These are phyloP conservation scores for Larimichthys crocea DNA, from an alignment of 2,113 vertebrate species.

Conservation along the genomic window DNA sequence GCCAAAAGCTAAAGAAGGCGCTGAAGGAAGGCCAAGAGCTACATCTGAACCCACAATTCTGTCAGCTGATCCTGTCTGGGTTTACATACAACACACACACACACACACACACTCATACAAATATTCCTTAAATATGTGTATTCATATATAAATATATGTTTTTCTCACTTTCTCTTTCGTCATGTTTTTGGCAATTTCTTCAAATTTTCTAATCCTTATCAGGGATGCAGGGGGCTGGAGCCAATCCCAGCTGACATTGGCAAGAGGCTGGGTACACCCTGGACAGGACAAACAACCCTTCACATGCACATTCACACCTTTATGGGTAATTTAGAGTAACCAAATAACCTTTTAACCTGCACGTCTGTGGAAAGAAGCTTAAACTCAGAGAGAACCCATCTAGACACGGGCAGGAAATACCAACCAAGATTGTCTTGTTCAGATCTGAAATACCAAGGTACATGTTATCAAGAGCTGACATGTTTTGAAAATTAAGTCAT, in stretches of 20 bases:
- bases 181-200: not conserved
- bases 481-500: not conserved
- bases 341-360: too few relatives aligned
- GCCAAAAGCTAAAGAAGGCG: conserved; percentile 29
- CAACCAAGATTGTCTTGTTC: not conserved
- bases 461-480: not conserved
- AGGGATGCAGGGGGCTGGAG: too few relatives aligned
- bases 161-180: not conserved
- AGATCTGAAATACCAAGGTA: not conserved
- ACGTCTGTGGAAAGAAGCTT: too few relatives aligned
- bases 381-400: too few relatives aligned
- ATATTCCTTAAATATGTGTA: not conserved
- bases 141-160: not conserved
- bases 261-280: too few relatives aligned
- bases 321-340: too few relatives aligned
- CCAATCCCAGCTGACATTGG: too few relatives aligned
- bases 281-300: too few relatives aligned
- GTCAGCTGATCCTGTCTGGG: conserved; percentile 38
- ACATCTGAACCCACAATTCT: not conserved
- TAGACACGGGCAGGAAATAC: not conserved
- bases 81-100: conserved; percentile 26
- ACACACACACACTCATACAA: conserved; percentile 14
- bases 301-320: too few relatives aligned
- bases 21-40: conserved; percentile 29
- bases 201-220: not conserved